These are phyloP conservation scores for Saccopteryx bilineata DNA, from an alignment of 2,113 vertebrate genomes.

Conservation along the genomic window DNA sequence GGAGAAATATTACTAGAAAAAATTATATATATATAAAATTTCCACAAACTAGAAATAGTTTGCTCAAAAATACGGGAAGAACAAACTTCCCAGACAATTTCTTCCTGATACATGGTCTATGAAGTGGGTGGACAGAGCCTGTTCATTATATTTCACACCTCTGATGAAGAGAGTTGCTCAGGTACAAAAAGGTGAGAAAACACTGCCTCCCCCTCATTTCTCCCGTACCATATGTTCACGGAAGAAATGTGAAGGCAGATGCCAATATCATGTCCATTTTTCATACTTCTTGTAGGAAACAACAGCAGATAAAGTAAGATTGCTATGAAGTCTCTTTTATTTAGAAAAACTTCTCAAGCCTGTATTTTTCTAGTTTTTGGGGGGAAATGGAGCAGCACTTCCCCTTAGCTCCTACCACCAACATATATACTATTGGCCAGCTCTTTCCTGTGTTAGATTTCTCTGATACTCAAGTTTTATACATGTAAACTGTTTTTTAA, in stretches of 20 bases:
- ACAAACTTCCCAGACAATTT: background rate
- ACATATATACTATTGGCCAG: background rate
- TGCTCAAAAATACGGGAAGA: background rate
- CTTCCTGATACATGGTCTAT: background rate
- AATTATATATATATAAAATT: background rate
- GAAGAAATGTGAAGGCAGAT: background rate
- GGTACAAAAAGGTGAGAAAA: background rate
- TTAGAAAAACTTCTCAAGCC: background rate
- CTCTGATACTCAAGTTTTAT: background rate
- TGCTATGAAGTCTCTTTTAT: background rate
- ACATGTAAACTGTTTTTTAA: background rate
- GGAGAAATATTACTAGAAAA: background rate
- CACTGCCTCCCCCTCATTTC: background rate
- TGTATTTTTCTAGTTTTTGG: background rate
- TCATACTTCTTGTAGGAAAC: background rate
- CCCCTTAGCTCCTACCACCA: too few species aligned
- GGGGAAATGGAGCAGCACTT: background rate
- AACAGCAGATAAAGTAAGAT: background rate
- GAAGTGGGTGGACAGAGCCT: background rate
- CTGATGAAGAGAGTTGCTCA: background rate
- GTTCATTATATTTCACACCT: background rate
- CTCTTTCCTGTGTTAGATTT: background rate
- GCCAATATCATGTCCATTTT: rapidly evolving
- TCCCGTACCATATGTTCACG: background rate
- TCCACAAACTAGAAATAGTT: background rate